Base-by-base conservation (phyloP, 2,888 invertebrate species). In the Drosophila subquinaria region DNA sequence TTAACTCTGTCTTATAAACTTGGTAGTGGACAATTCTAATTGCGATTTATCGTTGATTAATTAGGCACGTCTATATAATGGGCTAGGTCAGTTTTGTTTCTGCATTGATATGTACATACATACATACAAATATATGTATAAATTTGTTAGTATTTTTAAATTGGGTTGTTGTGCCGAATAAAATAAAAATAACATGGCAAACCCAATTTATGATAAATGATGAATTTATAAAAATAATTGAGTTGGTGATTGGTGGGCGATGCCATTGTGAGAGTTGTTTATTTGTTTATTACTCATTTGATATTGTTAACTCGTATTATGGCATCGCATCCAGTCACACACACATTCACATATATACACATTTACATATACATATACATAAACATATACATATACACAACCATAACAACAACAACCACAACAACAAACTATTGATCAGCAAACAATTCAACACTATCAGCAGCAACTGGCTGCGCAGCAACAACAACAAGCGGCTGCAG, bases 381-480 rank as follows among this genome's bases (percentile, higher is more conserved):
- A 63, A 35, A 84, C 52, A 45, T 47, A 47, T 8, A 56, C 15
- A 57, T 27, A 81, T 78, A 93, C 93, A 93, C 93, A 93, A 84
- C 91, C 92, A 74, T 94, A 94, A 91, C 93, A 93, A 86, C 91
- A 93, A 81, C 93, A 93, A 84, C 93, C 93, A 87, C 93, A 93
- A 89, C 93, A 94, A 89, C 90, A 93, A 92, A 89, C 93, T 82
- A 93, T 91, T 91, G 92, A 91, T 91, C 93, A 94, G 90, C 90
- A 93, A 92, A 92, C 93, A 88, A 92, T 93, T 89, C 94, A 94
- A 91, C 94, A 94, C 89, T 94, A 94, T 90, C 94, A 94, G 90
- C 93, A 93, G 91, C 93, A 93, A 92, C 92, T 92, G 90, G 93
- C 93, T 89, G 93, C 93, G 81, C 93, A 93, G 81, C 92, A 93